These are phyloP conservation scores for Noturus placidus DNA, from an alignment of 2,113 vertebrate genomes.

Conservation along the genomic window DNA sequence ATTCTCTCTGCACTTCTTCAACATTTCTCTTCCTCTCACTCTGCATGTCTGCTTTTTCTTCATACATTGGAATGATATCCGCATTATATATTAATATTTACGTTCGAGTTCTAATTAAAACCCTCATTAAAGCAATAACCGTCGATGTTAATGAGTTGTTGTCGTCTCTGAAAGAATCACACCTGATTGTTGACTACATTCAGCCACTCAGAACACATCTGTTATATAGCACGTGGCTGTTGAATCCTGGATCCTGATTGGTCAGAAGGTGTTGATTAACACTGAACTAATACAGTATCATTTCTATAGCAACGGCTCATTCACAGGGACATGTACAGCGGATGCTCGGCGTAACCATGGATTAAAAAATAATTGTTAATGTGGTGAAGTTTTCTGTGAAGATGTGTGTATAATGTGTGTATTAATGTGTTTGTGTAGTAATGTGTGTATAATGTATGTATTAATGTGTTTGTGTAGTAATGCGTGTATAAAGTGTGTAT, in stretches of 20 bases:
- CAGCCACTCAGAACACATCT: not conserved
- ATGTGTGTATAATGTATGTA: too few species aligned
- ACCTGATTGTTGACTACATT: not conserved
- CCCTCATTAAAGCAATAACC: not conserved
- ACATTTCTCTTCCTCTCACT: constrained; percentile 32
- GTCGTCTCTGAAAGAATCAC: not conserved
- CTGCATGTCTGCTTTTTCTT: not conserved
- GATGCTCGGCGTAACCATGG: too few species aligned
- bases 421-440: too few species aligned
- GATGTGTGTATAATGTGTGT: too few species aligned
- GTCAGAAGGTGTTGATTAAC: not conserved
- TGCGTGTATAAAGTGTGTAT: too few species aligned
- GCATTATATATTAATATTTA: too few species aligned
- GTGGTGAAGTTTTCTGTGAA: too few species aligned
- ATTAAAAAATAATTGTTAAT: too few species aligned
- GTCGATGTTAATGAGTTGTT: not conserved
- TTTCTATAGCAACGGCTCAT: not conserved
- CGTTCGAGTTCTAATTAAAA: not conserved
- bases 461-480: too few species aligned
- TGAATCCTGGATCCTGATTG: not conserved
- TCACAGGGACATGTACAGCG: not conserved
- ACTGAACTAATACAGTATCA: not conserved
- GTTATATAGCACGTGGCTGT: not conserved
- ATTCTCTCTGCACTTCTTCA: constrained; percentile 28
- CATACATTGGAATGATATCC: not conserved